Base-by-base conservation (phyloP, 2,797 vertebrate genomes). In the Enoplosus armatus region DNA sequence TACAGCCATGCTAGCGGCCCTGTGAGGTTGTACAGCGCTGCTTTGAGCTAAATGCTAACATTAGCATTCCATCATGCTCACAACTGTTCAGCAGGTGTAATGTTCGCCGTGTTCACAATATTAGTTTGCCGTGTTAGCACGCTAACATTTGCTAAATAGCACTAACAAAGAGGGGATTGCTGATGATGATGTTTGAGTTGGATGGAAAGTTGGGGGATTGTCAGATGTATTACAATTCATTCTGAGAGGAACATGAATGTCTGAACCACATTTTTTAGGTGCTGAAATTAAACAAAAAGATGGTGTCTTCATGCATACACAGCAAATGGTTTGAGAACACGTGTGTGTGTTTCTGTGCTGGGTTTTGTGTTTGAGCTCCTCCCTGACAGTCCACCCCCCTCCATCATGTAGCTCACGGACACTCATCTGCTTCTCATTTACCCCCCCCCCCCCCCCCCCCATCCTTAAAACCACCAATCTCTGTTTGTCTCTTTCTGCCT, bases 351-450 rank as follows among this genome's bases (percentile, higher is more conserved):
- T n/a, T n/a, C n/a, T n/a, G n/a, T n/a, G n/a, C n/a, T n/a, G n/a
- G n/a, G n/a, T n/a, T 78, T 60, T 66, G 54, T 63, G 66, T 67
- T 18, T 60, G 26, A 48, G 50, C 47, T 59, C 39, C 53, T 61
- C 47, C 18, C 39, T 59, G 24, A 55, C n/a, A 54, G 50, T n/a
- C 39, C 45, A 29, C 11, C 67, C 54, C 72, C 56, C 70, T 79
- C 62, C 33, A 70, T 84, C 79, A 85, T 22, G 43, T 8, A 45
- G 50, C 60, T 63, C 73, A 75, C 65, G 72, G 47, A 79, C 27
- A 60, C 31, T 77, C 69, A 50, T 79, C 70, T 83, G 83, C 77
- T 81, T 71, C 77, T 65, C 72, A 70, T 85, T 78, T 66, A n/a
- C 10, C 0, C 29, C 29, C 43, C 9, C 53, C 22, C 50, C 39